Conservation (phyloP, 2,797 vertebrate species). For the Enteromius argenteus region DNA sequence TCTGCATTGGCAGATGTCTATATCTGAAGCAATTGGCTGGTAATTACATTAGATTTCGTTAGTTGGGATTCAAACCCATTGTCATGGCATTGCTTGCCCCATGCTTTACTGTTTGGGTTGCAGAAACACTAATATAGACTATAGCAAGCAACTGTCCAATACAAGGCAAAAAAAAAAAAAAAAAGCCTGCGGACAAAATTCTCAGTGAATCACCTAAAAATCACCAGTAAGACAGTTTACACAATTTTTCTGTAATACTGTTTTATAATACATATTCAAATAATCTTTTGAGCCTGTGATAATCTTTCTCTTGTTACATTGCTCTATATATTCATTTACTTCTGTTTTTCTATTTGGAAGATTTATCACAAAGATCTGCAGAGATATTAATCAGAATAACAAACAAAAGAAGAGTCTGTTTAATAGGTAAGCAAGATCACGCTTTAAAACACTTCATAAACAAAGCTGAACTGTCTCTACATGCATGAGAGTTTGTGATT, state of each 20-base stretch:
- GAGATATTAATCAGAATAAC: constrained; percentile 60
- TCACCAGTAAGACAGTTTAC: background rate
- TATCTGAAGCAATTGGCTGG: background rate
- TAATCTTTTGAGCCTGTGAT: background rate
- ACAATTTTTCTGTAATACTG: background rate
- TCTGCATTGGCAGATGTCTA: background rate
- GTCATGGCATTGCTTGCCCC: background rate
- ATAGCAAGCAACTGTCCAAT: background rate
- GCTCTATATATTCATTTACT: background rate
- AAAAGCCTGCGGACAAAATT: background rate
- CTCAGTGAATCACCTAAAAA: background rate
- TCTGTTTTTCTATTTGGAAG: constrained; percentile 66
- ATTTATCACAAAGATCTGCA: constrained; percentile 82
- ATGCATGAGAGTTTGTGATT: constrained; percentile 1
- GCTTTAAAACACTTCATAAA: background rate
- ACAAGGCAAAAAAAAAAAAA: background rate
- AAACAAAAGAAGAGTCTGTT: constrained; percentile 60
- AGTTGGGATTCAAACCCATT: background rate
- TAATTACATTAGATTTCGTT: background rate
- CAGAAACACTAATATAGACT: background rate
- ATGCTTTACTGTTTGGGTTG: background rate
- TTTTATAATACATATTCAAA: background rate
- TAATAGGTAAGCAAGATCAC: constrained; percentile 45
- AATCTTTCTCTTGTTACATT: background rate
- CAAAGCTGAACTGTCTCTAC: background rate